These are phyloP conservation scores for Enteromius afrohamiltoni DNA, from an alignment of 2,797 vertebrate genomes.

Conservation along the genomic window DNA sequence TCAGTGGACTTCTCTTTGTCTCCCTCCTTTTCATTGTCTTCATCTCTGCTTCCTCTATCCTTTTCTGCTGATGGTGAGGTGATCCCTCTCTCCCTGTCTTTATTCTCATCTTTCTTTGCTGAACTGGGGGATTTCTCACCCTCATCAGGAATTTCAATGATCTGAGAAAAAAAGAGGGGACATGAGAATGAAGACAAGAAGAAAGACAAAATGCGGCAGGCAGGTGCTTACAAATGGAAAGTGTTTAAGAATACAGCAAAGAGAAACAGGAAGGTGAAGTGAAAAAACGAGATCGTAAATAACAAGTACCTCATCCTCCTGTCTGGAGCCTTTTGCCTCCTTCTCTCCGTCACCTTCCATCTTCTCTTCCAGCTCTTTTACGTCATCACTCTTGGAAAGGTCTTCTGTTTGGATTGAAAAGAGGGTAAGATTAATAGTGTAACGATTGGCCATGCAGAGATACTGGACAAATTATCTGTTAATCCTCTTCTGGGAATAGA, in stretches of 20 bases:
- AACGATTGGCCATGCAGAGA: not conserved
- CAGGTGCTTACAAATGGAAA: conserved; percentile 10
- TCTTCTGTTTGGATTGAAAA: conserved; percentile 70
- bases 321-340: conserved; percentile 68
- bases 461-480: not conserved
- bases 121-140: conserved; percentile 71
- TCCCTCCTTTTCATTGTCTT: conserved; percentile 69
- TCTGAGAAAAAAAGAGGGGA: conserved; percentile 58
- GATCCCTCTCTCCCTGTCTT: conserved; percentile 64
- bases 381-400: conserved; percentile 76
- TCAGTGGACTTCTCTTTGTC: conserved; percentile 67
- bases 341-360: conserved; percentile 70
- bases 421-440: not conserved
- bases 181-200: not conserved
- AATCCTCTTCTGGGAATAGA: not conserved
- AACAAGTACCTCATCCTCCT: conserved; percentile 75
- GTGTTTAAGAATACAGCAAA: not conserved
- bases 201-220: not conserved
- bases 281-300: not conserved
- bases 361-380: conserved; percentile 75
- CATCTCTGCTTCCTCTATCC: conserved; percentile 62
- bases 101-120: conserved; percentile 64
- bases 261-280: conserved; percentile 21
- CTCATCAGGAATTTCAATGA: conserved; percentile 84
- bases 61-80: conserved; percentile 58